Base-by-base conservation (phyloP, 1,140 invertebrate species). In the Temnothorax longispinosus region DNA sequence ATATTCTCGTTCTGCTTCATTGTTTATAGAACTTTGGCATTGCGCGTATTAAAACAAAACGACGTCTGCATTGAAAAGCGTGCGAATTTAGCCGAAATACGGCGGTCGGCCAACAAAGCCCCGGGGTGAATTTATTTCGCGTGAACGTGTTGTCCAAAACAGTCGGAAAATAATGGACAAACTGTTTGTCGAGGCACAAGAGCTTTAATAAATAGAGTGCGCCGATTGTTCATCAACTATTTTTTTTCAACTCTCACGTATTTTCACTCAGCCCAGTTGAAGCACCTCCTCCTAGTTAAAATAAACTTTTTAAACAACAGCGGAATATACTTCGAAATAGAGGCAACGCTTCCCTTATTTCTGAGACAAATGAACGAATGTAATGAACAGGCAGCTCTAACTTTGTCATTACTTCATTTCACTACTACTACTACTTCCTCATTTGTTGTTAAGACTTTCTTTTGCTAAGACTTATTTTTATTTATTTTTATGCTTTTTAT, bases 131-230 rank as follows among this genome's bases (percentile, higher is more conserved):
- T 82, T 72, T 58, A 44, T 72, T 58, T 44, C 18, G 50, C 21
- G 32, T n/a, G 44, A 58, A 58, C 35, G 64, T 56, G 32, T 72
- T 47, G 52, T 44, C 50, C 4, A 58, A 56, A 58, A 56, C 52
- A 72, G 15, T 35, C 21, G 18, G 54, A 72, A 72, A 72, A 72
- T 82, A 82, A 82, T 60, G 11, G 27, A 72, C 65, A 38, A 32
- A 47, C 13, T 82, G 54, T 72, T 82, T 35, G 50, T 6, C 41
- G 18, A 78, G 47, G 44, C 50, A 32, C 41, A 18, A 27, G 56
- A 2, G 15, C 50, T 72, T 82, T 47, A 56, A 82, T 72, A 82
- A 82, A 72, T 58, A 44, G 38, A 82, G 60, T 47, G 62, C 60
- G 21, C 21, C 65, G 65, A 58, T 44, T 71, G 52, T 71, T 71